Base-by-base conservation (phyloP, 2,888 invertebrate species). In the Drosophila putrida region DNA sequence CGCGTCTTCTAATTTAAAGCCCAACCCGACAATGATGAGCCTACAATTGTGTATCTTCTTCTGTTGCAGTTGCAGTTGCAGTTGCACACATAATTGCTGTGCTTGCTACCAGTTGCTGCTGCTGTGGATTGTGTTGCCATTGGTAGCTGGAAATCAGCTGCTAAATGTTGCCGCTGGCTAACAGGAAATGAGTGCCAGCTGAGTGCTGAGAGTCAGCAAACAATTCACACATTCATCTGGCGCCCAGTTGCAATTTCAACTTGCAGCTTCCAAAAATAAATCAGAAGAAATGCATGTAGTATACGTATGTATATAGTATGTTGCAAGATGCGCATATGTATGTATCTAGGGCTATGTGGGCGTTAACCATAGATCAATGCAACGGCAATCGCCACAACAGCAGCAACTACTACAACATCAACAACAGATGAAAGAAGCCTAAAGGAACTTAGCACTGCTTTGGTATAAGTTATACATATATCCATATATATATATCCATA, bases 161-260 rank as follows among this genome's bases (percentile, higher is more conserved):
- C 76, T 73, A 77, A 73, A 35, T 77, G 65, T 57, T 36, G 78
- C 76, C 76, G 38, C 44, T 49, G 69, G 78, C 78, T 46, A 68
- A 57, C 61, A 62, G 69, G 69, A 76, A 77, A 59, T 55, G 54
- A 77, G 55, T 55, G 54, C 49, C 70, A 65, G 63, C 64, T 67
- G 73, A 13, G 41, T 15, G 47, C 54, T 2, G 20, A n/a, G n/a
- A n/a, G n/a, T n/a, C 20, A 49, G 20, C 46, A 63, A 64, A 27
- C 60, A 39, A 33, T 54, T 65, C 71, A 47, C 74, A 74, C 57
- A 61, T 60, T 28, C 39, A 49, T 33, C 20, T 57, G 57, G 57
- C 57, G 46, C 57, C 27, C 57, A 57, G 43, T 44, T 44, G 25
- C 31, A 35, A 11, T 38, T 13, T 11, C 28, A 28, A 39, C 3